Percentiles rank a stretch among this genome's conserved stretches.
These are phyloP conservation scores for Dufourea novaeangliae DNA, from an alignment of 1,140 invertebrate genomes.

Conservation along the genomic window DNA sequence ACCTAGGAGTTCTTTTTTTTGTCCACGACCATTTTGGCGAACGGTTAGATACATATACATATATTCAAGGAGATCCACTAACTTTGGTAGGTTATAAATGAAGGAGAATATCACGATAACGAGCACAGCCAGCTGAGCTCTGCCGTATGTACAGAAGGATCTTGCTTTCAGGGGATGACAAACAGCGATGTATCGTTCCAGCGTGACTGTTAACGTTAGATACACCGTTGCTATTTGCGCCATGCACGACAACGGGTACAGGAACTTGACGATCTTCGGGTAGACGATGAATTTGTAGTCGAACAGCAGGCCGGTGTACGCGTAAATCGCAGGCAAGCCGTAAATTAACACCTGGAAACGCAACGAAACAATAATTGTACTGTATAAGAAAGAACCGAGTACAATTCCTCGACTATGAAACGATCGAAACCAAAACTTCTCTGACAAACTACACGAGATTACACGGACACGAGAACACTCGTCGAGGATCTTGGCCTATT, in stretches of 20 bases:
- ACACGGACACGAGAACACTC: no score
- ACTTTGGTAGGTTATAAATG: conserved; percentile 92
- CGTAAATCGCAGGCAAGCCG: conserved; percentile 91
- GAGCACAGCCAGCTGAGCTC: conserved; percentile 92
- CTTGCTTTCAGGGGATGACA: conserved; percentile 95
- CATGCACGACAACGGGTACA: conserved; percentile 93
- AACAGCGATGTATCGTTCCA: conserved; percentile 97
- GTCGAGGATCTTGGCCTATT: conserved; percentile 1
- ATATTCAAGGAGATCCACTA: conserved; percentile 48
- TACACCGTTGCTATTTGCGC: conserved; percentile 97
- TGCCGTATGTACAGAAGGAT: conserved; percentile 94
- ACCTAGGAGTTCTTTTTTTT: neutral
- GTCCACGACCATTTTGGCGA: no score
- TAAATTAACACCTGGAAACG: conserved; percentile 88
- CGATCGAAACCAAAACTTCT: no score
- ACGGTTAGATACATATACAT: no score
- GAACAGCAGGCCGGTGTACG: conserved; percentile 88
- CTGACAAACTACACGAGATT: no score
- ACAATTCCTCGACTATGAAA: no score
- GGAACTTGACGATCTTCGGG: conserved; percentile 89
- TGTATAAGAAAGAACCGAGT: no score
- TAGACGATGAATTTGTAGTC: conserved; percentile 91
- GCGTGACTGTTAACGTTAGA: conserved; percentile 96
- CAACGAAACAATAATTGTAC: no score
- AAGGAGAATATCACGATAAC: conserved; percentile 91